These are phyloP conservation scores for Numida meleagris DNA, from an alignment of 2,113 vertebrate genomes.

Conservation along the genomic window DNA sequence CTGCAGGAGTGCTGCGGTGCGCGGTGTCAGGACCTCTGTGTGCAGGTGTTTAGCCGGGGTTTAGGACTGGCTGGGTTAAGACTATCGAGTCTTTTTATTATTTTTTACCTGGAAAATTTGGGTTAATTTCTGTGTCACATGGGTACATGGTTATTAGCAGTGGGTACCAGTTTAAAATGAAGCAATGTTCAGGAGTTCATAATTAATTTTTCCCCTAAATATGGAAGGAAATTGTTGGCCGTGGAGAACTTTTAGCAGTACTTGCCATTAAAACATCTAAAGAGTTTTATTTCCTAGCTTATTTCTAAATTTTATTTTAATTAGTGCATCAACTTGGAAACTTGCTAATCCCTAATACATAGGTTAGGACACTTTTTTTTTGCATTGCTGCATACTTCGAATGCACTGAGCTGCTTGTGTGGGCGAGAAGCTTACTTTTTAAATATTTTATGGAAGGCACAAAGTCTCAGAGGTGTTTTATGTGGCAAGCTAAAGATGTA, in stretches of 20 bases:
- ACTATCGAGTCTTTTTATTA: neutral
- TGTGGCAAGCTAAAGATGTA: constrained; percentile 41
- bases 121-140: neutral
- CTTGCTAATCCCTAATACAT: fast-evolving
- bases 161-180: neutral
- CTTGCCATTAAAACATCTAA: neutral
- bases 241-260: neutral
- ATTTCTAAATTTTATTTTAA: constrained; percentile 15
- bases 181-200: neutral
- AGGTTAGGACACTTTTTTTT: neutral
- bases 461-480: constrained; percentile 31
- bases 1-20: neutral
- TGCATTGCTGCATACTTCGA: neutral
- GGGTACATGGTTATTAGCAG: neutral
- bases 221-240: neutral
- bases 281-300: neutral
- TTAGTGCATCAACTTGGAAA: neutral
- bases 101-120: neutral
- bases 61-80: neutral
- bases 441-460: constrained; percentile 17
- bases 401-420: constrained; percentile 34
- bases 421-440: neutral
- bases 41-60: neutral
- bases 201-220: neutral
- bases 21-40: neutral